A percentile compares a stretch with the other conserved stretches of the same genome.
Conservation (phyloP, 37 sponge, comb jelly and placozoan species). For the Geodia barretti region DNA sequence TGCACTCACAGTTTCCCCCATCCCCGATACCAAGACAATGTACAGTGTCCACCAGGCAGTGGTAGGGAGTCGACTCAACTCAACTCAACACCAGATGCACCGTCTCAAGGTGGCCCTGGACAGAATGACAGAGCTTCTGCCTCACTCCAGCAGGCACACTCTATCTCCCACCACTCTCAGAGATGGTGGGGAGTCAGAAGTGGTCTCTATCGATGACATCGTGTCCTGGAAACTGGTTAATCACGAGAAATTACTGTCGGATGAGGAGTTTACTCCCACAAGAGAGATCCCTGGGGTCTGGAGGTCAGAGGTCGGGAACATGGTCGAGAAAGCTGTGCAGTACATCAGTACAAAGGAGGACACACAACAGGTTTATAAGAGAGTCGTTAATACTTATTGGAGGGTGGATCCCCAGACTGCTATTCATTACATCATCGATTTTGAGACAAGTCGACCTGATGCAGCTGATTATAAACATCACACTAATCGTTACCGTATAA, state of each 20-base stretch:
- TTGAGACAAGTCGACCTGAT: slow-evolving; percentile 24
- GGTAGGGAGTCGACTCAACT: slow-evolving; percentile 16
- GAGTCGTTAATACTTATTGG: slow-evolving; percentile 31
- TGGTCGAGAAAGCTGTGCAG: slow-evolving; percentile 24
- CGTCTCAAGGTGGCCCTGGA: slow-evolving; percentile 7
- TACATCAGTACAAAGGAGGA: slow-evolving; percentile 12
- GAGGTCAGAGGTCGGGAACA: slow-evolving; percentile 7
- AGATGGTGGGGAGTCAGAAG: too few species aligned
- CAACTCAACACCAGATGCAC: slow-evolving; percentile 12
- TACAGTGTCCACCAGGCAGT: slow-evolving; percentile 19
- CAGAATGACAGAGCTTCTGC: slow-evolving; percentile 27
- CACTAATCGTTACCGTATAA: slow-evolving; percentile 5
- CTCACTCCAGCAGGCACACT: background rate
- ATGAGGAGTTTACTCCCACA: slow-evolving; percentile 2
- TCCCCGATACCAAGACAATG: slow-evolving; percentile 16
- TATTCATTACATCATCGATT: slow-evolving; percentile 41
- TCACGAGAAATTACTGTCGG: slow-evolving; percentile 15
- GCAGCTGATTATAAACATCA: background rate
- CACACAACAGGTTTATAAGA: slow-evolving; percentile 2
- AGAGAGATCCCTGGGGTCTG: slow-evolving; percentile 7
- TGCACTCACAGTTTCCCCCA: slow-evolving; percentile 27
- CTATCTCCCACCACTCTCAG: background rate
- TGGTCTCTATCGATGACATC: slow-evolving; percentile 9
- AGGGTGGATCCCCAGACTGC: slow-evolving; percentile 25
- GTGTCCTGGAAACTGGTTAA: slow-evolving; percentile 41